A percentile compares a stretch with the other conserved stretches of the same genome.
These are phyloP conservation scores for Tor tambroides DNA, from an alignment of 2,113 vertebrate genomes.

Conservation along the genomic window DNA sequence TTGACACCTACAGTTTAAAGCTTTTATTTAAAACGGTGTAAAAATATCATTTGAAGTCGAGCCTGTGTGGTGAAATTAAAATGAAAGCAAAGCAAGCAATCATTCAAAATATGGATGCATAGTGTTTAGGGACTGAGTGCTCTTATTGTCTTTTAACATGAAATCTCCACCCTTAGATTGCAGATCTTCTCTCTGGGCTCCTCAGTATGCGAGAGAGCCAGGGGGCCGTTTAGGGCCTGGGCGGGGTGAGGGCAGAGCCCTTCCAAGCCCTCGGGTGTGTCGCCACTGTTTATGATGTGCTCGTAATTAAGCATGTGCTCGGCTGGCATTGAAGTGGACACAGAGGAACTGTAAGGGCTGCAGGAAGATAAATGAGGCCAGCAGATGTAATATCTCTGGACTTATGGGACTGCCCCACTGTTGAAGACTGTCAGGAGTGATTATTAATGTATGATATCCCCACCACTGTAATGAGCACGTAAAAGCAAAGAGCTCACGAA, in stretches of 20 bases:
- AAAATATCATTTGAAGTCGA: background rate
- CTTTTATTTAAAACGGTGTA: slow-evolving; percentile 9
- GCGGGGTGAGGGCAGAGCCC: slow-evolving; percentile 9
- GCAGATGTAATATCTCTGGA: slow-evolving; percentile 89
- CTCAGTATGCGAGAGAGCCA: slow-evolving; percentile 21
- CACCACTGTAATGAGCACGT: slow-evolving; percentile 66
- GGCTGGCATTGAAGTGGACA: slow-evolving; percentile 61
- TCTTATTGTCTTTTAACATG: background rate
- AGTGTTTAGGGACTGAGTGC: background rate
- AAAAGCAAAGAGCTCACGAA: slow-evolving; percentile 60
- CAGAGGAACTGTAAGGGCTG: slow-evolving; percentile 79
- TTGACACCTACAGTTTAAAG: slow-evolving; percentile 19
- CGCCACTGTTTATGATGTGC: slow-evolving; percentile 65
- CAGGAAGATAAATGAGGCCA: slow-evolving; percentile 87
- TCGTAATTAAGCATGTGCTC: slow-evolving; percentile 69
- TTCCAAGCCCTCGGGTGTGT: slow-evolving; percentile 52
- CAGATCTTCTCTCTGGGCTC: background rate
- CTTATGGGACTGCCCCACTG: slow-evolving; percentile 85
- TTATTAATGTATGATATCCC: slow-evolving; percentile 89
- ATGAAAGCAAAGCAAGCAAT: slow-evolving; percentile 15
- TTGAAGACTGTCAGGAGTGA: slow-evolving; percentile 89
- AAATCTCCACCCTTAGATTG: background rate
- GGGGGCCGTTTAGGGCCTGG: slow-evolving; percentile 3
- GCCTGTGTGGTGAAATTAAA: background rate
- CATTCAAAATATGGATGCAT: background rate